phyloP scores from a whole-genome alignment of 2,797 vertebrate species.

The Echiichthys vipera region DNA sequence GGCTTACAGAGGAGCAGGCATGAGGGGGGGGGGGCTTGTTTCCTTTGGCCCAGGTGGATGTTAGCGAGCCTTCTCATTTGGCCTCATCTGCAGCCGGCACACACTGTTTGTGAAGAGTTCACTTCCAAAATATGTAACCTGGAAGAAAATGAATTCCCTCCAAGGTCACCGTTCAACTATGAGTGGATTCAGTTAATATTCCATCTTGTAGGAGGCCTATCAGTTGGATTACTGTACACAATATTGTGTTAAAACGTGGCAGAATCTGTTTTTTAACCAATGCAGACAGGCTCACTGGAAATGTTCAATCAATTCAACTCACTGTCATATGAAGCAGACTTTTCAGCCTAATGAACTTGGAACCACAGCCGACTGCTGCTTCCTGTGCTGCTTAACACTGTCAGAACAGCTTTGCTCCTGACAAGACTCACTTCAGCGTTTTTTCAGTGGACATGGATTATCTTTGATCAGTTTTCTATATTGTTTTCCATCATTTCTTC shows the following conservation, averaged over 20 bases:
- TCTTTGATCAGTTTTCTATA: background rate
- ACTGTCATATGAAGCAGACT: too few relatives aligned
- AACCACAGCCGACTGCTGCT: background rate
- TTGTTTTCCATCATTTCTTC: too few relatives aligned
- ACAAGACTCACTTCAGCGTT: too few relatives aligned
- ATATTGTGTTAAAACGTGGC: conserved; percentile 7
- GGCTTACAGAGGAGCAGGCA: conserved; percentile 44
- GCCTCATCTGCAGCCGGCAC: conserved; percentile 16
- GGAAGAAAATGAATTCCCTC: conserved; percentile 20
- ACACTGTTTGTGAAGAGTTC: conserved; percentile 29
- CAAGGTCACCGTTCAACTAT: conserved; percentile 13
- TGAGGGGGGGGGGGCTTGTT: conserved; percentile 52
- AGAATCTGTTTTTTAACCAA: conserved; percentile 8
- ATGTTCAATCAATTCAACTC: background rate
- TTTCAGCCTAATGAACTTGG: background rate
- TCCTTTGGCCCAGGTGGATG: conserved; percentile 65
- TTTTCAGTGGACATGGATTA: background rate
- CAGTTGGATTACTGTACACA: background rate
- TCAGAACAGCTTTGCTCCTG: background rate
- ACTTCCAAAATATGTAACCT: conserved; percentile 41
- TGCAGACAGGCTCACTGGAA: background rate
- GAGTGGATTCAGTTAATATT: conserved; percentile 5
- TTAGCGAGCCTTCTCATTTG: conserved; percentile 59
- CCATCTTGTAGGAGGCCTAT: background rate
- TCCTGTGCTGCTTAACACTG: too few relatives aligned